phyloP scores from a whole-genome alignment of 2,888 invertebrate species.

The Rotaria macrura region DNA sequence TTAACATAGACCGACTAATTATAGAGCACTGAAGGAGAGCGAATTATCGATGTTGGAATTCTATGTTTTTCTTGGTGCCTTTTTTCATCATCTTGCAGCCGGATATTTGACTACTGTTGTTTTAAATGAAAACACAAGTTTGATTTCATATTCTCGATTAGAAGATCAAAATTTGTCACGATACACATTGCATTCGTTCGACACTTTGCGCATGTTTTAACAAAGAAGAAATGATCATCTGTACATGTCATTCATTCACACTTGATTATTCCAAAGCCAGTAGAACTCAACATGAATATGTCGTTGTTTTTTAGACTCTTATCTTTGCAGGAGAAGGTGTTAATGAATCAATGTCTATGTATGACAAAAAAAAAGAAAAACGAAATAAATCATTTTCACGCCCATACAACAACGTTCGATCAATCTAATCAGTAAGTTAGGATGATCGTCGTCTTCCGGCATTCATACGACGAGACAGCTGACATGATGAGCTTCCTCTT shows the following conservation, averaged over 20 bases:
- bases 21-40: neutral
- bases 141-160: neutral
- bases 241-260: neutral
- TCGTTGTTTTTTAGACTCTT: neutral
- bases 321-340: neutral
- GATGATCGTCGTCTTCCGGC: neutral
- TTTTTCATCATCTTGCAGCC: neutral
- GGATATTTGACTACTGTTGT: neutral
- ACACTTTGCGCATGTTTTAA: neutral
- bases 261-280: neutral
- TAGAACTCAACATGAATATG: neutral
- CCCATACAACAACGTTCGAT: neutral
- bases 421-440: neutral
- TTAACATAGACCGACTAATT: neutral
- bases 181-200: neutral
- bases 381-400: neutral
- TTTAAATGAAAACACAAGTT: neutral
- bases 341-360: neutral
- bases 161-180: neutral
- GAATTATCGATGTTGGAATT: conserved; percentile 1
- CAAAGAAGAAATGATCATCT: neutral
- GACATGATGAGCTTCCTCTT: conserved; percentile 21
- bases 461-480: neutral
- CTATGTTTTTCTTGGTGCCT: neutral
- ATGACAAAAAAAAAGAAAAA: neutral